A percentile compares a stretch with the other conserved stretches of the same genome.
These are phyloP conservation scores for Liasis olivaceus DNA, from an alignment of 2,797 vertebrate genomes.

Conservation along the genomic window DNA sequence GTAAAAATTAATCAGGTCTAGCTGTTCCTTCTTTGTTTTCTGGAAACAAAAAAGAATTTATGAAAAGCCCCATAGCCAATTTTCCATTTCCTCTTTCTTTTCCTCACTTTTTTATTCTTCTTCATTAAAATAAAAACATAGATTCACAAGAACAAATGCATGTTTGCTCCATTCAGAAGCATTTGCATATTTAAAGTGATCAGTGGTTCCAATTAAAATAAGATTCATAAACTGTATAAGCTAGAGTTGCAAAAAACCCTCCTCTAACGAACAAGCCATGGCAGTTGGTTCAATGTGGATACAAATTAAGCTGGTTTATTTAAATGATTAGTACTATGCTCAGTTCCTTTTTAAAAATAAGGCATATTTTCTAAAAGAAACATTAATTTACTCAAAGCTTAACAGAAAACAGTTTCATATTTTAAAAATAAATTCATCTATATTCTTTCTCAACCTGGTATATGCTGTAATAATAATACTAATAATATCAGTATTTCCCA, in stretches of 20 bases:
- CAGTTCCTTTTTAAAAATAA: not conserved
- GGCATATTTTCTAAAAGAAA: not conserved
- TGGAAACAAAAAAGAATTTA: not conserved
- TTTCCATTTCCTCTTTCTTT: not conserved
- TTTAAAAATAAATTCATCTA: not conserved
- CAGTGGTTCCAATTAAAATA: slow-evolving; percentile 13
- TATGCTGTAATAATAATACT: not conserved
- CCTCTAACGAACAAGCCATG: not conserved
- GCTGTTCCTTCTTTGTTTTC: not conserved
- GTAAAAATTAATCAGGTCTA: slow-evolving; percentile 31
- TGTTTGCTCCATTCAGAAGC: not conserved
- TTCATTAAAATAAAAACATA: not conserved
- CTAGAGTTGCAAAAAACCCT: not conserved
- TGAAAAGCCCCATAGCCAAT: not conserved
- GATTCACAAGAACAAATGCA: not conserved
- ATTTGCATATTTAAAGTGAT: slow-evolving; percentile 7
- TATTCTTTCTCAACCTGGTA: not conserved
- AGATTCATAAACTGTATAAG: not conserved
- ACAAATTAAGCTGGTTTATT: not conserved
- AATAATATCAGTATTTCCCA: not conserved
- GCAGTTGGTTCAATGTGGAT: not conserved
- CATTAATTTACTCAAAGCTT: not conserved
- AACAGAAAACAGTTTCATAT: not conserved
- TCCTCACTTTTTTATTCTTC: not conserved
- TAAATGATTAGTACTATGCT: not conserved